Conservation (phyloP, 2,797 vertebrate species). For the Pterois miles region DNA sequence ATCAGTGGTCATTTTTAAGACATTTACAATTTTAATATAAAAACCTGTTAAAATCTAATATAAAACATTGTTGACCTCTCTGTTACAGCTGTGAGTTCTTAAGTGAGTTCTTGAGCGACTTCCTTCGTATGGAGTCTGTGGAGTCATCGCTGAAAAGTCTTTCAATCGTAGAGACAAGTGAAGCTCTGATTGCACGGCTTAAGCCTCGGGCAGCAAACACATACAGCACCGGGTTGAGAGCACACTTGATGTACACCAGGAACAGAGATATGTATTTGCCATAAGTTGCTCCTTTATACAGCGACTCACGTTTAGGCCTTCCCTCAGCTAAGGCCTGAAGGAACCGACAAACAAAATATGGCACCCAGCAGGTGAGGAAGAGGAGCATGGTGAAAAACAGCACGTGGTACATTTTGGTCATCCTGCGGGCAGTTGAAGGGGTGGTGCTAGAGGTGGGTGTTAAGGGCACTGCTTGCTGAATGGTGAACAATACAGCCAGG, state of each 20-base stretch:
- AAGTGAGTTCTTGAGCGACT: constrained; percentile 79
- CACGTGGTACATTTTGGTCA: constrained; percentile 81
- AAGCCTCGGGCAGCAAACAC: constrained; percentile 84
- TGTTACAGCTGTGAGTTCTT: constrained; percentile 76
- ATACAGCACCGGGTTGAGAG: constrained; percentile 84
- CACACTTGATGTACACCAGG: constrained; percentile 83
- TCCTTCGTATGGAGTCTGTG: constrained; percentile 74
- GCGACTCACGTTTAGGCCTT: fast-evolving
- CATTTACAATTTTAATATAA: neutral
- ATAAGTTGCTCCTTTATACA: fast-evolving
- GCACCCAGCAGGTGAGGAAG: constrained; percentile 86
- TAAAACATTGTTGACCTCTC: neutral
- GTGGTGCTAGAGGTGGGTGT: constrained; percentile 33
- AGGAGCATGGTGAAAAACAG: constrained; percentile 85
- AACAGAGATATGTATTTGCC: constrained; percentile 77
- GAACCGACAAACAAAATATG: constrained; percentile 84
- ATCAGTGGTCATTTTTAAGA: neutral
- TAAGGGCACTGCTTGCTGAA: constrained; percentile 37
- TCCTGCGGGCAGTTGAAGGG: constrained; percentile 52
- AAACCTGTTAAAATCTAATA: neutral
- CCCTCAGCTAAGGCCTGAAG: constrained; percentile 38
- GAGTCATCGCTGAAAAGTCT: constrained; percentile 82
- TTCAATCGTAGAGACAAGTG: constrained; percentile 81
- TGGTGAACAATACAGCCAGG: constrained; percentile 74
- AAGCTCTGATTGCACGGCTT: constrained; percentile 73